A percentile compares a stretch with the other conserved stretches of the same genome.
Conservation (phyloP, 1,140 invertebrate species). For the Elymnias hypermnestra region DNA sequence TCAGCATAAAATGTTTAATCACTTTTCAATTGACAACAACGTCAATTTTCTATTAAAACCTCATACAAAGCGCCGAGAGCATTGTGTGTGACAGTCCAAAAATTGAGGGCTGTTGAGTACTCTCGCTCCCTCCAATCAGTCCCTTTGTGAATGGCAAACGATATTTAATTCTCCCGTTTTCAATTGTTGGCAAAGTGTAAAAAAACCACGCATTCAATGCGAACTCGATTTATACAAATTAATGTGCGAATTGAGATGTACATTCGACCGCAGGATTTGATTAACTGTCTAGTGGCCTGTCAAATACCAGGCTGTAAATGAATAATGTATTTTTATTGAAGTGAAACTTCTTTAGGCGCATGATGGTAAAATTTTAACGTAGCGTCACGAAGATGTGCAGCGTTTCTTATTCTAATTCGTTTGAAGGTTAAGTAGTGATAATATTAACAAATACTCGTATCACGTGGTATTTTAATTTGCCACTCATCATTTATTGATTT, state of each 20-base stretch:
- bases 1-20: neutral
- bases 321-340: too few relatives aligned
- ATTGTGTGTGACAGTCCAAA: slow-evolving; percentile 24
- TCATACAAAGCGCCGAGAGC: slow-evolving; percentile 7
- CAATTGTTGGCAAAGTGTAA: neutral
- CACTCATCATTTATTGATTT: too few relatives aligned
- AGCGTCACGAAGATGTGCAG: too few relatives aligned
- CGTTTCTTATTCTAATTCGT: too few relatives aligned
- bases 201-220: slow-evolving; percentile 1
- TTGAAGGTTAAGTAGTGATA: too few relatives aligned
- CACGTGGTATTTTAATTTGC: too few relatives aligned
- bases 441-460: too few relatives aligned
- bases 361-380: too few relatives aligned
- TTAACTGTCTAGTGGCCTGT: neutral
- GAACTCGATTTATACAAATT: slow-evolving; percentile 4
- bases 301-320: too few relatives aligned
- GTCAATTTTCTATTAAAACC: slow-evolving; percentile 7
- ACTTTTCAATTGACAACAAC: slow-evolving; percentile 4
- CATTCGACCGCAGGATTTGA: neutral
- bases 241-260: neutral
- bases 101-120: slow-evolving; percentile 21
- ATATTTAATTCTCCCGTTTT: slow-evolving; percentile 16
- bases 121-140: slow-evolving; percentile 20
- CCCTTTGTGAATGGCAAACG: slow-evolving; percentile 16
- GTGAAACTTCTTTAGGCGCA: too few relatives aligned